Evolutionary conservation across 2,888 invertebrate species (phyloP).

Genomic region (Bugulina stolonifera): DNA sequence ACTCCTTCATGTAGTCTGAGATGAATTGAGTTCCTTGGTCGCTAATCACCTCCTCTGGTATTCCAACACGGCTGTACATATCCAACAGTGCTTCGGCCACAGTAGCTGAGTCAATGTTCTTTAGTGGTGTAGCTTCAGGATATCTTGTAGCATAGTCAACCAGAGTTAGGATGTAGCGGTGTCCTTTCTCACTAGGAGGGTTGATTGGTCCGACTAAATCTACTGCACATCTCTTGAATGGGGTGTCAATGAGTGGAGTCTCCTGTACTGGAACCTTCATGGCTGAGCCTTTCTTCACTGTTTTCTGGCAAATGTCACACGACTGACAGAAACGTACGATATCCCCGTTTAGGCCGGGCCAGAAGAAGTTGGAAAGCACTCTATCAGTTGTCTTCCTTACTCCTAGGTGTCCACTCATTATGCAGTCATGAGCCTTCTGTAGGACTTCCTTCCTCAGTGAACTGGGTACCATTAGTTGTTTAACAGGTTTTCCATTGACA

Average conservation of each 20-base stretch:
- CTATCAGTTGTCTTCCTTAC: slow-evolving; percentile 28
- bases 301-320: slow-evolving; percentile 31
- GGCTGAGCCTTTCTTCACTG: slow-evolving; percentile 30
- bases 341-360: slow-evolving; percentile 31
- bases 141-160: slow-evolving; percentile 33
- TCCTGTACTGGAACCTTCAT: slow-evolving; percentile 29
- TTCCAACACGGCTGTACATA: slow-evolving; percentile 30
- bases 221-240: slow-evolving; percentile 30
- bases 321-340: slow-evolving; percentile 30
- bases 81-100: slow-evolving; percentile 32
- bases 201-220: slow-evolving; percentile 33
- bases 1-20: slow-evolving; percentile 30
- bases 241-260: slow-evolving; percentile 32
- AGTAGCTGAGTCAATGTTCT: slow-evolving; percentile 31
- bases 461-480: slow-evolving; percentile 30
- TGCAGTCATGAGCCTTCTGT: slow-evolving; percentile 31
- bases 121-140: slow-evolving; percentile 32
- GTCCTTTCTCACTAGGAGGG: slow-evolving; percentile 30
- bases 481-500: neutral
- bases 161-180: slow-evolving; percentile 32
- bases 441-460: slow-evolving; percentile 29
- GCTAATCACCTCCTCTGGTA: slow-evolving; percentile 31
- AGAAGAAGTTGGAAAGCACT: slow-evolving; percentile 31
- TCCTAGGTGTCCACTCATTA: slow-evolving; percentile 30
- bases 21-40: slow-evolving; percentile 33